Evolutionary conservation across 2,888 invertebrate genomes (phyloP).

Genomic region (Exocentrus adspersus): DNA sequence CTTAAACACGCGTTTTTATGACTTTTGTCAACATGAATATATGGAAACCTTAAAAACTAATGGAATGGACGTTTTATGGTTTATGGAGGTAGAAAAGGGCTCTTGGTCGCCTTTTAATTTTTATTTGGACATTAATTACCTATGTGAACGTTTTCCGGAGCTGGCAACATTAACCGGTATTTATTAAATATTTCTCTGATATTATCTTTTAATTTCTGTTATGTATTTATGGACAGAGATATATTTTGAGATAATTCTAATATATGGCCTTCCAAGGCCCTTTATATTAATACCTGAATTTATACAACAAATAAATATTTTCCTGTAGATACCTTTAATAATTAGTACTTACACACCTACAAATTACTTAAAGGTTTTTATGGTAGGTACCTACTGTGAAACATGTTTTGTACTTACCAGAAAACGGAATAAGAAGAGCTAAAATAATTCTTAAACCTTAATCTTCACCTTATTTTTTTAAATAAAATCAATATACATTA

Average conservation of each 20-base stretch:
- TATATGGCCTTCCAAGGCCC: neutral
- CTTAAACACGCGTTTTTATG: slow-evolving; percentile 16
- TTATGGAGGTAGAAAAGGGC: slow-evolving; percentile 3
- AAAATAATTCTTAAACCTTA: too few species aligned
- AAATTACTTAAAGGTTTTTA: too few species aligned
- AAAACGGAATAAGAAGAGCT: too few species aligned
- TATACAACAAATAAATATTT: neutral
- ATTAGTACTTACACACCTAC: too few species aligned
- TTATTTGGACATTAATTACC: slow-evolving; percentile 25
- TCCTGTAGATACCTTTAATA: neutral
- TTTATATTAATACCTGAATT: neutral
- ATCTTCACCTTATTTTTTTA: too few species aligned
- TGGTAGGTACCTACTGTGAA: too few species aligned
- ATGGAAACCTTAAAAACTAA: slow-evolving; percentile 6
- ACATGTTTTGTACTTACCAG: too few species aligned
- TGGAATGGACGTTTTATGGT: slow-evolving; percentile 27
- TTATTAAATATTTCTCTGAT: slow-evolving; percentile 21
- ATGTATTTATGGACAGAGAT: slow-evolving; percentile 6
- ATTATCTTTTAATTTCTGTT: slow-evolving; percentile 14
- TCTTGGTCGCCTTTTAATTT: slow-evolving; percentile 20
- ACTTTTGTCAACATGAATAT: slow-evolving; percentile 8
- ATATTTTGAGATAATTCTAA: slow-evolving; percentile 13
- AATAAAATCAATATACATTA: too few species aligned
- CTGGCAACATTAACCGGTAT: slow-evolving; percentile 12
- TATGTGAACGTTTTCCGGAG: slow-evolving; percentile 18